Base-by-base conservation (phyloP, 2,797 vertebrate genomes). In the Pogoniulus pusillus region DNA sequence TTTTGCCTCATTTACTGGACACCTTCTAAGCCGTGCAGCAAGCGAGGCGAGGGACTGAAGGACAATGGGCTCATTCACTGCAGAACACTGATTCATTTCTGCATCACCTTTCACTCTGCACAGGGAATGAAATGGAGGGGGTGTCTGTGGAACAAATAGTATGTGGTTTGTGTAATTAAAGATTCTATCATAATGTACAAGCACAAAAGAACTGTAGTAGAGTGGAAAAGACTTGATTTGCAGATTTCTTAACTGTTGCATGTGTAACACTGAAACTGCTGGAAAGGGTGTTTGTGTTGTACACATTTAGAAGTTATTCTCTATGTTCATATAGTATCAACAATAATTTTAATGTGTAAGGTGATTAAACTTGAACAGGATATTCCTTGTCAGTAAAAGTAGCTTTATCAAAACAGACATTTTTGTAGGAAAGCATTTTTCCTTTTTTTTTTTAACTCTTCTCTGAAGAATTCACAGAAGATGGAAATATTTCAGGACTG, bases 1-100 rank as follows among this genome's bases (percentile, higher is more conserved):
- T 72, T 88, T 91, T 92, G 91, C 93, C 90, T 94, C 91, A 82
- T 95, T 94, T 91, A 93, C 87, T 0, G 78, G 93, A 93, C 91
- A 93, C 91, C 91, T 92, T 59, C 85, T 73, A 82, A 84, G 77
- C 34, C 32, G 77, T 43, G 89, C 77, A 27, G 87, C 0, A 4
- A 92, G 89, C 5, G 7, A 79, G 80, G 77, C 54, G 1, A 75
- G 90, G 79, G 62, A 62, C 78, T 0, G 11, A 45, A 7, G 34
- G 86, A 96, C 95, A 96, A 95, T 94, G 90, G 93, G 83, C 88
- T 92, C 81, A 91, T 96, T 96, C 93, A 96, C 62, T 45, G 69
- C 88, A 59, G 57, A 95, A 18, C 85, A 91, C 83, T 94, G 85
- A 95, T 94, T 86, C 91, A 90, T 95, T 95, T 78, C 95, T 93